Percentiles rank a stretch among this genome's conserved stretches.
phyloP scores from a whole-genome alignment of 2,797 vertebrate genomes.

The Brachyrhaphis roseni region DNA sequence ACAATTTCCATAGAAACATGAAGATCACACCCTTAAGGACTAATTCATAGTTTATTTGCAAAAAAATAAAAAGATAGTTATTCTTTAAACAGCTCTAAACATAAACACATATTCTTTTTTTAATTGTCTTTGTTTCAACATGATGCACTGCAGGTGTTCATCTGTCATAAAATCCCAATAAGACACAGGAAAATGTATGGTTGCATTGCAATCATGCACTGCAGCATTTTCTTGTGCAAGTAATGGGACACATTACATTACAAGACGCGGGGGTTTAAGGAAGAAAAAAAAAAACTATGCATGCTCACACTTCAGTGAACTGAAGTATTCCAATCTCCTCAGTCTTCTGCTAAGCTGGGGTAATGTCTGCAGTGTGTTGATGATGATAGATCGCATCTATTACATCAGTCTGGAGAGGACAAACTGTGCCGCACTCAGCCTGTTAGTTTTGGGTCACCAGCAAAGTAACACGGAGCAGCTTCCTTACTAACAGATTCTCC shows the following conservation, averaged over 20 bases:
- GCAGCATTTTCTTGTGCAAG: not conserved
- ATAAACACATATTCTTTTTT: too few species aligned
- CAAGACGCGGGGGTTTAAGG: not conserved
- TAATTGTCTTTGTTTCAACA: too few species aligned
- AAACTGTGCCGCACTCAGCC: not conserved
- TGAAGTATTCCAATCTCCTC: not conserved
- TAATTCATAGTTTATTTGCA: too few species aligned
- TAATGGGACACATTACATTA: not conserved
- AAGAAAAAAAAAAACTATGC: not conserved
- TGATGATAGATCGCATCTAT: not conserved
- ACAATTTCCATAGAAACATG: too few species aligned
- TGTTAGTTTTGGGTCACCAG: slow-evolving; percentile 2
- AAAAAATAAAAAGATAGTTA: too few species aligned
- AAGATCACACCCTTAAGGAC: too few species aligned
- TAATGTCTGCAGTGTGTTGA: slow-evolving; percentile 2
- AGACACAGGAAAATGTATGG: too few species aligned
- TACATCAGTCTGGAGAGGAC: not conserved
- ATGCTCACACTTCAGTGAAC: not conserved
- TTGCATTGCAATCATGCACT: too few species aligned
- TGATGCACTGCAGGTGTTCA: not conserved
- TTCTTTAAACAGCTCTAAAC: too few species aligned
- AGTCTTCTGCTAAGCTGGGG: not conserved
- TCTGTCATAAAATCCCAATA: not conserved
- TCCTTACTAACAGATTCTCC: not conserved
- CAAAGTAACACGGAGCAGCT: not conserved